Conservation (phyloP, 2,113 vertebrate genomes). For the Cricetomys ansorgei region DNA sequence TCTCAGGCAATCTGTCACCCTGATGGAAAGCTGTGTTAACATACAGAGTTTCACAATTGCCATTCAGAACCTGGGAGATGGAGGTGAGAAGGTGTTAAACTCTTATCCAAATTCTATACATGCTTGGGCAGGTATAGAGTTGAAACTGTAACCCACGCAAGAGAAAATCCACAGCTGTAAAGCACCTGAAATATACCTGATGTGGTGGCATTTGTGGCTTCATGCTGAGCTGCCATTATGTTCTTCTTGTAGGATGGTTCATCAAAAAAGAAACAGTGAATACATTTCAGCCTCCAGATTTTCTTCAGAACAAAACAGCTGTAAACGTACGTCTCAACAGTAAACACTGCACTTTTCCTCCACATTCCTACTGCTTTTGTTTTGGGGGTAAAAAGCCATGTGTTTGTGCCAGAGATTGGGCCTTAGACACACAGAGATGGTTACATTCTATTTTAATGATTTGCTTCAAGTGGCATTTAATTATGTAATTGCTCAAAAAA, state of each 20-base stretch:
- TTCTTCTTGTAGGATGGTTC: neutral
- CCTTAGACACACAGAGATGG: constrained; percentile 41
- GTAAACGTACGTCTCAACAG: constrained; percentile 27
- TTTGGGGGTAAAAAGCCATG: neutral
- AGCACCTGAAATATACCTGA: constrained; percentile 50
- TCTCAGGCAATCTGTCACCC: neutral
- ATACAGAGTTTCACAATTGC: neutral
- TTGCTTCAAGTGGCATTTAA: constrained; percentile 41
- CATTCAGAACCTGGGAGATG: neutral
- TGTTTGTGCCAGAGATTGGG: neutral
- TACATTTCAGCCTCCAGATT: constrained; percentile 9
- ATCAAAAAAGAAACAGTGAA: neutral
- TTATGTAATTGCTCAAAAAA: constrained; percentile 64
- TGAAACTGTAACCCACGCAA: neutral
- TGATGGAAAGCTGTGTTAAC: neutral
- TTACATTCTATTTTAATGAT: constrained; percentile 44
- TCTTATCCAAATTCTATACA: constrained; percentile 37
- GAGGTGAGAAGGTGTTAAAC: constrained; percentile 34
- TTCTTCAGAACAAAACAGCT: constrained; percentile 53
- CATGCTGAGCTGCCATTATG: constrained; percentile 21
- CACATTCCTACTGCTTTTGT: constrained; percentile 49
- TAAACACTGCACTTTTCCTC: constrained; percentile 44
- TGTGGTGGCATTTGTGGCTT: neutral
- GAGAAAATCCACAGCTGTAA: constrained; percentile 35
- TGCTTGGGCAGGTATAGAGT: constrained; percentile 11